Conservation (phyloP, 2,888 invertebrate species). For the Drosophila macrothrix region DNA sequence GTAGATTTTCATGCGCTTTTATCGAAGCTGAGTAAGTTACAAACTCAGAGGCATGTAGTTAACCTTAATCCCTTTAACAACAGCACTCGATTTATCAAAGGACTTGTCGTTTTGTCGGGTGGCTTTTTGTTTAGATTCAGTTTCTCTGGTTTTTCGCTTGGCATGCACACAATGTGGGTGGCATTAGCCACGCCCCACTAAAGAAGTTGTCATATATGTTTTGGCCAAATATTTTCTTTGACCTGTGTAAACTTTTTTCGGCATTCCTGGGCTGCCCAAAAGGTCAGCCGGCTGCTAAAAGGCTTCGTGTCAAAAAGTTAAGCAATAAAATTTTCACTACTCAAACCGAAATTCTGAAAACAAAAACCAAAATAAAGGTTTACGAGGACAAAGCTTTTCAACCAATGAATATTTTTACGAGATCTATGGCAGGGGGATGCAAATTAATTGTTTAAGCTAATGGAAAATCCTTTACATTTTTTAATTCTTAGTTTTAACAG, state of each 20-base stretch:
- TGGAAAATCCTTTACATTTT: background rate
- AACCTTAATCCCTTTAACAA: conserved; percentile 32
- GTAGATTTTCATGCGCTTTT: conserved; percentile 49
- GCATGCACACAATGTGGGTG: conserved; percentile 47
- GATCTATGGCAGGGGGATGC: background rate
- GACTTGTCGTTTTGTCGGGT: conserved; percentile 8
- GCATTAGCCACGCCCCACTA: conserved; percentile 35
- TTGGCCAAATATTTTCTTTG: conserved; percentile 72
- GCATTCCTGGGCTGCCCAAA: conserved; percentile 55
- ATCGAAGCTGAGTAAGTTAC: conserved; percentile 41
- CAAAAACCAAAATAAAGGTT: conserved; percentile 30
- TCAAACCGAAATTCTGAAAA: conserved; percentile 43
- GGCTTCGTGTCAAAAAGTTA: conserved; percentile 67
- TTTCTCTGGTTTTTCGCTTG: conserved; percentile 39
- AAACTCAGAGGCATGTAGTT: conserved; percentile 56
- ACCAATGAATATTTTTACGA: conserved; percentile 7
- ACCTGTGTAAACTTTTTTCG: conserved; percentile 74
- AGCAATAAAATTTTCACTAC: conserved; percentile 61
- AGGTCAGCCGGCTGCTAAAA: conserved; percentile 65
- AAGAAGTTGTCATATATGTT: conserved; percentile 67
- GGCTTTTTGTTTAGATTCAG: conserved; percentile 31
- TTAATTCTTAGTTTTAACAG: background rate
- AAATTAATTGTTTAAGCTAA: conserved; percentile 14
- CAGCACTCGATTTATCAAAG: conserved; percentile 38
- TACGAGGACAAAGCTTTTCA: background rate